These are phyloP conservation scores for Athrips mouffetella DNA, from an alignment of 2,888 invertebrate species.

Conservation along the genomic window DNA sequence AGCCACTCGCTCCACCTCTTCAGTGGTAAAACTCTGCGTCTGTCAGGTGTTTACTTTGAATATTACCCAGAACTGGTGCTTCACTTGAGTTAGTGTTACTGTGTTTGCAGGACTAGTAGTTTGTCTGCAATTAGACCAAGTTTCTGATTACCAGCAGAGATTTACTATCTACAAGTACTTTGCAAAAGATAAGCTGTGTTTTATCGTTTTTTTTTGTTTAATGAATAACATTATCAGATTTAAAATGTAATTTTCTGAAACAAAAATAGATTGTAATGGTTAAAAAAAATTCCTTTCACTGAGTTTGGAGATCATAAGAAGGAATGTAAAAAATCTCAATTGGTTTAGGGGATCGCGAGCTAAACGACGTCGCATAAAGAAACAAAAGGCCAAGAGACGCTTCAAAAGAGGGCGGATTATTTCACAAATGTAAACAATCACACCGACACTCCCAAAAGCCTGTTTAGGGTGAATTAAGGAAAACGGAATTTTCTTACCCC, in stretches of 20 bases:
- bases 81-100: constrained; percentile 41
- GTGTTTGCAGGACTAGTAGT: constrained; percentile 33
- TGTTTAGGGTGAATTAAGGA: constrained; percentile 74
- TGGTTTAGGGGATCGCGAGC: constrained; percentile 3
- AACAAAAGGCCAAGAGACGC: constrained; percentile 37
- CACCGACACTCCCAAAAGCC: constrained; percentile 59
- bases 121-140: constrained; percentile 3
- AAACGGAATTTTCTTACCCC: constrained; percentile 70
- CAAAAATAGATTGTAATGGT: too few species aligned
- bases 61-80: constrained; percentile 45
- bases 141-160: background rate
- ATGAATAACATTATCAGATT: too few species aligned
- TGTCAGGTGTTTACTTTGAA: constrained; percentile 64
- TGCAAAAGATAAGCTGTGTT: too few species aligned
- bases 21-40: constrained; percentile 50
- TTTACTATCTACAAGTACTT: background rate
- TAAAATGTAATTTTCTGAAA: too few species aligned
- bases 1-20: constrained; percentile 44
- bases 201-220: too few species aligned
- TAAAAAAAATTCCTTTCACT: too few species aligned
- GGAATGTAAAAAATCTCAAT: constrained; percentile 4
- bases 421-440: constrained; percentile 65
- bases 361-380: constrained; percentile 25
- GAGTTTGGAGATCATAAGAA: too few species aligned
- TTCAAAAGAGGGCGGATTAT: constrained; percentile 51